A percentile compares a stretch with the other conserved stretches of the same genome.
These are phyloP conservation scores for Phymastichus coffea DNA, from an alignment of 1,140 invertebrate species.

Conservation along the genomic window DNA sequence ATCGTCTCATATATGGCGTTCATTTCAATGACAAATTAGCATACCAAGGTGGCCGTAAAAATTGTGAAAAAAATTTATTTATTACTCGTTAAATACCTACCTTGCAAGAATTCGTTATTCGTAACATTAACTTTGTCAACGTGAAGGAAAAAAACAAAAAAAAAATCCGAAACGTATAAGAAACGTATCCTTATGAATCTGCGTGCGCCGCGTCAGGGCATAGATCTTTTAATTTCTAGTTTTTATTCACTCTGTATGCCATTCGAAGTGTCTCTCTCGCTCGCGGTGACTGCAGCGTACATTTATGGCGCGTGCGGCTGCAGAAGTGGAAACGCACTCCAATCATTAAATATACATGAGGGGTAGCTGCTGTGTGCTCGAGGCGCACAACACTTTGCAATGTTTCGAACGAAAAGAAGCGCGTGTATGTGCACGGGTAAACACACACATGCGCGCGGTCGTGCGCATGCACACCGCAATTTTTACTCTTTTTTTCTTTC, in stretches of 20 bases:
- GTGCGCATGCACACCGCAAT: too few relatives aligned
- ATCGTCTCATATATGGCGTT: too few relatives aligned
- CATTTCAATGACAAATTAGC: too few relatives aligned
- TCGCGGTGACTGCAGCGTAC: conserved; percentile 12
- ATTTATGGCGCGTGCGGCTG: conserved; percentile 22
- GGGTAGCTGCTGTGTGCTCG: conserved; percentile 3
- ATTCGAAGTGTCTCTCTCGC: background rate
- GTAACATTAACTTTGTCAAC: too few relatives aligned
- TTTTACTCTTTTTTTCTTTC: too few relatives aligned
- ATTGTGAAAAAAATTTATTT: background rate
- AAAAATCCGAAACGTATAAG: too few relatives aligned
- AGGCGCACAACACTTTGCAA: too few relatives aligned
- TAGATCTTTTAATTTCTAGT: background rate
- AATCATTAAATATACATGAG: conserved; percentile 45
- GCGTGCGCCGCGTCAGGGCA: too few relatives aligned
- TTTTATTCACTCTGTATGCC: conserved; percentile 1
- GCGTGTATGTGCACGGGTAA: background rate
- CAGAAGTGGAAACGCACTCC: conserved; percentile 30
- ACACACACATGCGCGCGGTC: background rate
- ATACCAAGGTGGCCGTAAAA: background rate
- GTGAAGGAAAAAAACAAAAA: conserved; percentile 1
- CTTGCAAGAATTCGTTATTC: too few relatives aligned
- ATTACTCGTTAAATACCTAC: too few relatives aligned
- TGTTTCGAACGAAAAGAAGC: too few relatives aligned
- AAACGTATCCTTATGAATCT: conserved; percentile 1